phyloP scores from a whole-genome alignment of 2,888 invertebrate genomes.

The Conchocele bisecta region DNA sequence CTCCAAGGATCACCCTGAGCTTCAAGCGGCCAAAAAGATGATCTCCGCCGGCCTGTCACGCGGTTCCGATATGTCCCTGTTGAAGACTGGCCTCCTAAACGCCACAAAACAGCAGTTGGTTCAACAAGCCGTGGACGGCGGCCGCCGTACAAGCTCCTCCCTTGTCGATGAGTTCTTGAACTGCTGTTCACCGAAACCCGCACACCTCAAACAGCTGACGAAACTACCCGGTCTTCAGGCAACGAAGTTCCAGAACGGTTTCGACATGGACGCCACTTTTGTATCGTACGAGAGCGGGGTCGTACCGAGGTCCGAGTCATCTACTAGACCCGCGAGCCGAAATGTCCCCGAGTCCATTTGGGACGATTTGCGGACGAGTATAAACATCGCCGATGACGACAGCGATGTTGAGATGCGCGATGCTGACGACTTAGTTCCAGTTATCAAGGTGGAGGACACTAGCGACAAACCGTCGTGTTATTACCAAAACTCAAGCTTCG shows the following conservation, averaged over 20 bases:
- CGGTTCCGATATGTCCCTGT: conserved; percentile 46
- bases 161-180: conserved; percentile 71
- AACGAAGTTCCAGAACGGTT: conserved; percentile 55
- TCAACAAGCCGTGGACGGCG: conserved; percentile 46
- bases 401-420: conserved; percentile 51
- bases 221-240: conserved; percentile 28
- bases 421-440: conserved; percentile 51
- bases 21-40: conserved; percentile 64
- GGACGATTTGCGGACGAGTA: conserved; percentile 77
- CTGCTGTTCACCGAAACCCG: conserved; percentile 34
- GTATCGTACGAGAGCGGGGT: conserved; percentile 44
- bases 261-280: conserved; percentile 64
- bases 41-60: conserved; percentile 49
- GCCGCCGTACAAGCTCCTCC: conserved; percentile 68
- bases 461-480: conserved; percentile 73
- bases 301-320: conserved; percentile 34
- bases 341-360: conserved; percentile 70
- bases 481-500: conserved; percentile 61
- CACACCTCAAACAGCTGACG: conserved; percentile 22
- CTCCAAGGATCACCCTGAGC: conserved; percentile 62
- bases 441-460: conserved; percentile 70
- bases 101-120: conserved; percentile 61
- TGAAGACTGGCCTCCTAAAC: conserved; percentile 60
- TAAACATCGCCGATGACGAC: conserved; percentile 59
- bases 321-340: conserved; percentile 10